Evolutionary conservation across 2,888 invertebrate genomes (phyloP), one percentile per base, ranked within the genome.

Genomic region (Drosophila monieri): DNA sequence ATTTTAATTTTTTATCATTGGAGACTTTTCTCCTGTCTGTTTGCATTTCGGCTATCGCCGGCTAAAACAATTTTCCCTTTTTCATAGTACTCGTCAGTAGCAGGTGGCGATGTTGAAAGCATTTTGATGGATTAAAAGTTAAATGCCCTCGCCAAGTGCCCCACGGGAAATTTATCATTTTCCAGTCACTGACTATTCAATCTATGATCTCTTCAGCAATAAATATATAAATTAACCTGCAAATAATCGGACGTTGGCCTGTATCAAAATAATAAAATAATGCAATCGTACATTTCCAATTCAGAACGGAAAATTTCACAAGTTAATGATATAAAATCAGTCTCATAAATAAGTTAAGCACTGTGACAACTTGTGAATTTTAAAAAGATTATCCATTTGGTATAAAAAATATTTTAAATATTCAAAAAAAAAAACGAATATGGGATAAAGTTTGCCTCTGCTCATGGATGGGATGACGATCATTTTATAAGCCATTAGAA

Each of bases 81-180:
- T 64, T 60, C 61, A 65, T 68, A 53, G 75, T 57, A 46, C 59
- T 62, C 70, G 69, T 66, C 73, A 65, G 54, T 47, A 51, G 37
- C 39, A 39, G 41, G 32, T 56, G 43, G 52, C 41, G 60, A 21
- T 51, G 51, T 60, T 49, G 54, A 54, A 54, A 54, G 59, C 80
- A 66, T 71, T 80, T 77, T 81, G 79, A 78, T 78, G 81, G 77
- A 80, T 83, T 85, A 78, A 85, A 81, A 78, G 83, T 79, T 81
- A 75, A 85, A 77, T 69, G 71, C 60, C 67, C 72, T 60, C 55
- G 35, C 54, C 35, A 39, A 27, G 52, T 49, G 60, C 69, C 58
- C 81, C 57, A 53, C n/a, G 44, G 80, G 67, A 72, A 59, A 46
- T 70, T 47, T 53, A 41, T n/a, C 57, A 64, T 58, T 73, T 66